These are phyloP conservation scores for Sthenelais limicola DNA, from an alignment of 2,888 invertebrate species.

Conservation along the genomic window DNA sequence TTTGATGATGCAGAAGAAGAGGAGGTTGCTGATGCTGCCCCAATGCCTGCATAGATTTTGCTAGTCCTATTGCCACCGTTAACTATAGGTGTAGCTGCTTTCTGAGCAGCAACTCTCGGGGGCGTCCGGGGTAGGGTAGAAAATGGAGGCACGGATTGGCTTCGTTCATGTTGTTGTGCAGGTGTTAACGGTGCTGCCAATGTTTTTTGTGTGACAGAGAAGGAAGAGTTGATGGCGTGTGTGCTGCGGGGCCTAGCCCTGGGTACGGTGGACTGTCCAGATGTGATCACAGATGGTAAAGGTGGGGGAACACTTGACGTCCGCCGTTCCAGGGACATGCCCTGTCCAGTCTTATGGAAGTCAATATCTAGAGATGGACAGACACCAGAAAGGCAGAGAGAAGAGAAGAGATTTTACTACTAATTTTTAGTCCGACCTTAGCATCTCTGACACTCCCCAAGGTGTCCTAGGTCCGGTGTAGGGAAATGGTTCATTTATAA, in stretches of 20 bases:
- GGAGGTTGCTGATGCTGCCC: conserved; percentile 16
- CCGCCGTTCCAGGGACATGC: conserved; percentile 46
- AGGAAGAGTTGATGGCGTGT: conserved; percentile 28
- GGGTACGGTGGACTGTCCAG: conserved; percentile 30
- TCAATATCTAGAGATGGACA: conserved; percentile 53
- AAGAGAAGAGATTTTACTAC: too few relatives aligned
- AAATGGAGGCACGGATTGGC: conserved; percentile 25
- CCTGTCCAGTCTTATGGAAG: conserved; percentile 58
- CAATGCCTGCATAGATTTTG: not conserved
- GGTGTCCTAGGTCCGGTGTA: too few relatives aligned
- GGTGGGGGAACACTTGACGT: conserved; percentile 10
- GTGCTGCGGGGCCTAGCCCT: conserved; percentile 27
- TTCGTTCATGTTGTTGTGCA: conserved; percentile 24
- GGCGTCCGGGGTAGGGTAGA: conserved; percentile 24
- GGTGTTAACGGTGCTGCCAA: conserved; percentile 32
- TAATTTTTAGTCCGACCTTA: too few relatives aligned
- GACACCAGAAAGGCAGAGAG: too few relatives aligned
- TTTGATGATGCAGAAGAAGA: too few relatives aligned
- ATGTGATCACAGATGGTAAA: conserved; percentile 10
- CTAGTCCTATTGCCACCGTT: conserved; percentile 17
- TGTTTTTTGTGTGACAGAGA: conserved; percentile 9
- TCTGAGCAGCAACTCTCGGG: not conserved
- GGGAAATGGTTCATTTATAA: too few relatives aligned
- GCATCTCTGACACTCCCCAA: too few relatives aligned
- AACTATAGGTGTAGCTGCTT: not conserved